These are phyloP conservation scores for Holothuria glaberrima DNA, from an alignment of 35 echinoderm and acorn worm genomes.

Conservation along the genomic window DNA sequence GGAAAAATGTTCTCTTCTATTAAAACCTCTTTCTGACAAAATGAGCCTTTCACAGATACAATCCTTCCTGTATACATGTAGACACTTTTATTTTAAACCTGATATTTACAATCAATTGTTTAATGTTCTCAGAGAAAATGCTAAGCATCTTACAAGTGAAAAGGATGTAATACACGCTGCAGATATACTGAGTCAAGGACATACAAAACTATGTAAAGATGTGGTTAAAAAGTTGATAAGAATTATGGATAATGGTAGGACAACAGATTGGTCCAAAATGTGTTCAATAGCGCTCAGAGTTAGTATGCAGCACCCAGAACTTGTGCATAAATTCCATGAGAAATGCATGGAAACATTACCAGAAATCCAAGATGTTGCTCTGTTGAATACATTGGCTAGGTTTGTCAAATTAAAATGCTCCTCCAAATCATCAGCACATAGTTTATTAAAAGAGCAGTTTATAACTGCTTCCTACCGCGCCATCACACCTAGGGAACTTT, in stretches of 20 bases:
- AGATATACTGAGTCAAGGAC: not conserved
- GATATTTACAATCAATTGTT: not conserved
- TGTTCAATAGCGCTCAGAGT: constrained; percentile 1
- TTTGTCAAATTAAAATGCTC: not conserved
- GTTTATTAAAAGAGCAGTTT: constrained; percentile 20
- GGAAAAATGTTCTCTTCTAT: not conserved
- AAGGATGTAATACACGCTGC: not conserved
- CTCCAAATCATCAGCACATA: not conserved
- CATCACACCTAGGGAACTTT: constrained; percentile 16
- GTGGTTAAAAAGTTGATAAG: not conserved
- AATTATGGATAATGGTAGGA: not conserved
- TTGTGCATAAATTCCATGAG: not conserved
- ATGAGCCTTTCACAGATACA: constrained; percentile 13
- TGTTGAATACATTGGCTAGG: constrained; percentile 32
- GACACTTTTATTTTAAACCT: constrained; percentile 12
- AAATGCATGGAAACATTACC: not conserved
- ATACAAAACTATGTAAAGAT: not conserved
- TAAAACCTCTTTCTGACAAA: not conserved
- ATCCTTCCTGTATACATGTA: not conserved
- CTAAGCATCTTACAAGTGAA: not conserved
- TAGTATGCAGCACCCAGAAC: constrained; percentile 9
- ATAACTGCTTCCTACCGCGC: constrained; percentile 2
- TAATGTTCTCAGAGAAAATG: not conserved
- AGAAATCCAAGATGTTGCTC: constrained; percentile 2
- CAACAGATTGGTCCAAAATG: constrained; percentile 25